Evolutionary conservation across 2,797 vertebrate genomes (phyloP).

Genomic region (Sebastolobus altivelis): DNA sequence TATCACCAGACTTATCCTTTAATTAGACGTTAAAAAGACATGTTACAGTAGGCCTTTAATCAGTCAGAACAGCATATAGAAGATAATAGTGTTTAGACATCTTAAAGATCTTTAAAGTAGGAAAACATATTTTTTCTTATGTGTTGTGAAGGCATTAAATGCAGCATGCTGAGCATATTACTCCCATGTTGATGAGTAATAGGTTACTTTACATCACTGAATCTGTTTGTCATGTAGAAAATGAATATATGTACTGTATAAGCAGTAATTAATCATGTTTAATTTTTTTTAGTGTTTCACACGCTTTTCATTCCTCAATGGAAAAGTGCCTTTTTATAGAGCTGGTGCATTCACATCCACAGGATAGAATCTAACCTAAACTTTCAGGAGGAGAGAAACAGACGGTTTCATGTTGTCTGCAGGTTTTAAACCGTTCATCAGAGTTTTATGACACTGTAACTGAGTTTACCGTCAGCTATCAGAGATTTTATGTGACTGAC

Average conservation of each 20-base stretch:
- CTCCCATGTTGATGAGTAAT: not conserved
- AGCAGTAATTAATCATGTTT: conserved; percentile 8
- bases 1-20: not conserved
- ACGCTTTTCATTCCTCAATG: conserved; percentile 22
- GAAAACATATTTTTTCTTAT: not conserved
- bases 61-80: not conserved
- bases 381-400: not conserved
- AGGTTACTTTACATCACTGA: not conserved
- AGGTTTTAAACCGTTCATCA: not conserved
- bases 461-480: conserved; percentile 13
- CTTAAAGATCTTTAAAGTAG: not conserved
- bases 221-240: not conserved
- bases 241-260: not conserved
- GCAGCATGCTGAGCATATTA: not conserved
- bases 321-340: conserved; percentile 72
- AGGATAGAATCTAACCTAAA: not conserved
- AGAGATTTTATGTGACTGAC: conserved; percentile 3
- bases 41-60: not conserved
- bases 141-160: not conserved
- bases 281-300: conserved; percentile 6
- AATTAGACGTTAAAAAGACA: not conserved
- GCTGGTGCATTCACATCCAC: conserved; percentile 16
- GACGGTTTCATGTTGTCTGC: not conserved
- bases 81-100: not conserved
- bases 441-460: conserved; percentile 7